Base-by-base conservation (phyloP, 2,797 vertebrate genomes). In the Notolabrus celidotus region DNA sequence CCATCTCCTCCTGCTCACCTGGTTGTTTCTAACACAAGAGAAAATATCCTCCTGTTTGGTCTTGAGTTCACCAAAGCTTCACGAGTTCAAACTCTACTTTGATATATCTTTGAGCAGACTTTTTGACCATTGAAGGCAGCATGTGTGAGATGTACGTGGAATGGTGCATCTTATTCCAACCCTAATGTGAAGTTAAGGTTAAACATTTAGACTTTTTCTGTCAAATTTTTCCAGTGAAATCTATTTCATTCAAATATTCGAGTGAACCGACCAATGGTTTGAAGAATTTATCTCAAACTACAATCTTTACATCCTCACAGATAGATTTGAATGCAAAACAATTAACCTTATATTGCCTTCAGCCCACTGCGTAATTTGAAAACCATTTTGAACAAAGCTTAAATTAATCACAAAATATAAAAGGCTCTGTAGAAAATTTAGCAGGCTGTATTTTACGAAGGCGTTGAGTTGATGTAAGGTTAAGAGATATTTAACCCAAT, bases 401-500 rank as follows among this genome's bases (percentile, higher is more conserved):
- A 53, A 76, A 65, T 68, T 36, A 7, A 81, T 61, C 77, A 39
- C 8, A 53, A 50, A 42, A 2, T 12, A 29, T 9, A 23, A 63
- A 72, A 52, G 61, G 19, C 50, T 42, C 36, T 19, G 71, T 27
- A 66, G 10, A 75, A 71, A 77, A 74, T 2, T 6, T 10, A 11
- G 15, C 42, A 71, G 67, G 61, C 46, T 11, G 12, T 49, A 31
- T 31, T 31, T 31, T 31, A 29, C 29, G 7, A 31, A 31, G 29
- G 3, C 7, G 34, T 41, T 54, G 54, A 71, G 41, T 67, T 67
- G 52, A 63, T 70, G 67, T 50, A 61, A 17, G 9, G 66, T 39
- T 79, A 67, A 60, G 25, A 84, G 38, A 72, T 54, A 49, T 83
- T 82, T 66, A 62, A 80, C 46, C 79, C 29, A 7, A 23, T 49